These are phyloP conservation scores for Cryptus viduatorius DNA, from an alignment of 2,888 invertebrate species.

Conservation along the genomic window DNA sequence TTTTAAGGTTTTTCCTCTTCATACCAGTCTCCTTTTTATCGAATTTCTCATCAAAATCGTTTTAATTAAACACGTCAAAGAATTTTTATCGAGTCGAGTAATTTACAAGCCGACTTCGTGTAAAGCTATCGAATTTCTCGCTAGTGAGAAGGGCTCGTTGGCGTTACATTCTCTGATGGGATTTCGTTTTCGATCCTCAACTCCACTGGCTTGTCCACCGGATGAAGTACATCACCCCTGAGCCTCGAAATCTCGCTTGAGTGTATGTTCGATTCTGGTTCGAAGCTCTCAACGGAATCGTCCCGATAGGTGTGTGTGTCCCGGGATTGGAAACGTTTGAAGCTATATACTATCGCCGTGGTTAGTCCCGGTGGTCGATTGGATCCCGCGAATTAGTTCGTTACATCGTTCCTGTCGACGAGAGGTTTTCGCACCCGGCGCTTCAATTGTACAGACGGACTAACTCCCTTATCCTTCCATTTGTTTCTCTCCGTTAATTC, in stretches of 20 bases:
- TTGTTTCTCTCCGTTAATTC: slow-evolving; percentile 57
- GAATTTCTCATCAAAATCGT: slow-evolving; percentile 32
- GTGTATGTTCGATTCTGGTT: slow-evolving; percentile 21
- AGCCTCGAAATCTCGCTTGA: slow-evolving; percentile 48
- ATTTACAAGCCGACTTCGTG: slow-evolving; percentile 23
- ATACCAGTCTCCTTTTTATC: slow-evolving; percentile 26
- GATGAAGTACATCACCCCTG: slow-evolving; percentile 32
- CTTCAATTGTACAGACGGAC: slow-evolving; percentile 24
- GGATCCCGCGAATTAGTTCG: slow-evolving; percentile 75
- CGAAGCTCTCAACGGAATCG: slow-evolving; percentile 45
- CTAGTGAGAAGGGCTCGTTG: slow-evolving; percentile 25
- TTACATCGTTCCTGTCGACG: slow-evolving; percentile 65
- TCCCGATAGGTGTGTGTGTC: not conserved
- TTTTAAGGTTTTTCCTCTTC: not conserved
- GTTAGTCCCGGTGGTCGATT: slow-evolving; percentile 68
- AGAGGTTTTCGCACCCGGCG: slow-evolving; percentile 24
- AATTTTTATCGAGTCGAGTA: slow-evolving; percentile 34
- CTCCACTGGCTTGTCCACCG: slow-evolving; percentile 3
- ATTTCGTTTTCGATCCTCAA: slow-evolving; percentile 37
- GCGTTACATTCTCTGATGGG: slow-evolving; percentile 45
- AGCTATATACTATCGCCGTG: slow-evolving; percentile 56
- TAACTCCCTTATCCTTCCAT: slow-evolving; percentile 25
- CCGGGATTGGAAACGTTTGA: slow-evolving; percentile 68
- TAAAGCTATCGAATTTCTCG: slow-evolving; percentile 34
- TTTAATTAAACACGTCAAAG: slow-evolving; percentile 59